Evolutionary conservation across 2,888 invertebrate species (phyloP).

Genomic region (Orthonevra nobilis): DNA sequence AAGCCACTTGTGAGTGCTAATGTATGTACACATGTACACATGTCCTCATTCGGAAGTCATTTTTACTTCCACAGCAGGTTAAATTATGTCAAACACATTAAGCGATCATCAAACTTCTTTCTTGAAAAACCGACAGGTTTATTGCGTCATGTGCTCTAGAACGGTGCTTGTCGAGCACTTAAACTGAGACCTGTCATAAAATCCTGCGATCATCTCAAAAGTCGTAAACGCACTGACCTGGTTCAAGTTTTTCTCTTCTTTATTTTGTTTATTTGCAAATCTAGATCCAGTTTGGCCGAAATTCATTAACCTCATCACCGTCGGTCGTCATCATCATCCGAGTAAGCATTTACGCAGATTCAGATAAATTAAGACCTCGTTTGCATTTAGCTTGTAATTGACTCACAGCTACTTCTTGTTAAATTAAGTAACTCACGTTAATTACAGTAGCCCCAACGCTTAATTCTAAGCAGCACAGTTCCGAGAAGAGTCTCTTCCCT

Average conservation of each 20-base stretch:
- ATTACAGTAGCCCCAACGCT: slow-evolving; percentile 28
- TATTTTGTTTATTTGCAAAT: slow-evolving; percentile 36
- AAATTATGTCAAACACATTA: too few relatives aligned
- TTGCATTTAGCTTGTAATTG: slow-evolving; percentile 53
- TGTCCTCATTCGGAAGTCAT: too few relatives aligned
- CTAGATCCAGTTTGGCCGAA: slow-evolving; percentile 32
- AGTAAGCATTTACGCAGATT: slow-evolving; percentile 23
- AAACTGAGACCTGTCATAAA: neutral
- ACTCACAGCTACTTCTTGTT: slow-evolving; percentile 23
- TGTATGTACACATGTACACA: too few relatives aligned
- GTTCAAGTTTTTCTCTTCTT: slow-evolving; percentile 22
- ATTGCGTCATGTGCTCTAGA: too few relatives aligned
- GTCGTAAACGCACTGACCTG: slow-evolving; percentile 48
- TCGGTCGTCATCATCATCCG: neutral
- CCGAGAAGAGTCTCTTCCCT: slow-evolving; percentile 19
- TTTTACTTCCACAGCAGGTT: too few relatives aligned
- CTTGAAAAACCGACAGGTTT: too few relatives aligned
- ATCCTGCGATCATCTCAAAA: slow-evolving; percentile 1
- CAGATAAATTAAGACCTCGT: slow-evolving; percentile 63
- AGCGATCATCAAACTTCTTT: too few relatives aligned
- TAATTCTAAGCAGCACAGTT: slow-evolving; percentile 43
- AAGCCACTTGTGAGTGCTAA: too few relatives aligned
- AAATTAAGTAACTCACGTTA: slow-evolving; percentile 20
- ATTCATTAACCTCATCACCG: slow-evolving; percentile 39
- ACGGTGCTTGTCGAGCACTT: too few relatives aligned